phyloP scores from a whole-genome alignment of 2,113 vertebrate genomes.

The Labrus mixtus region DNA sequence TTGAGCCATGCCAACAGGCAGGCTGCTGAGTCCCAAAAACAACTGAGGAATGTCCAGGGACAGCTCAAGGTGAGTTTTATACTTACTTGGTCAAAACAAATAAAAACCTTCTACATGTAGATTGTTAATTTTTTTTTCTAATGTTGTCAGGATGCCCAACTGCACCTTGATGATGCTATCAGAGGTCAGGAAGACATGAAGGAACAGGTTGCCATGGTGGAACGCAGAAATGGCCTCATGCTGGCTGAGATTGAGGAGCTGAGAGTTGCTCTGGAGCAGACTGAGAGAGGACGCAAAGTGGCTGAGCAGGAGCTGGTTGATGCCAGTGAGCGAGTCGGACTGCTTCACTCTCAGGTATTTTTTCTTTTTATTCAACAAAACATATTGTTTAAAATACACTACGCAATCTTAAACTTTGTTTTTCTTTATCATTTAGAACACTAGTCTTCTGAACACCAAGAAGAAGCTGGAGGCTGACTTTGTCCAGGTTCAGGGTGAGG shows the following conservation, averaged over 20 bases:
- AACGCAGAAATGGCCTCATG: constrained; percentile 82
- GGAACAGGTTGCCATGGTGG: constrained; percentile 89
- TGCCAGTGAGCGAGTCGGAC: constrained; percentile 90
- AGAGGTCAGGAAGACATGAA: constrained; percentile 88
- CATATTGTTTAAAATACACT: background rate
- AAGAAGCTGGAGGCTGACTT: constrained; percentile 76
- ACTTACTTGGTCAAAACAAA: too few relatives aligned
- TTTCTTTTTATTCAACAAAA: background rate
- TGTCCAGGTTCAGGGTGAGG: constrained; percentile 74
- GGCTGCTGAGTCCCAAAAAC: constrained; percentile 84
- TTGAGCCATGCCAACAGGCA: constrained; percentile 84
- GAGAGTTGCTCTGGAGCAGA: constrained; percentile 75
- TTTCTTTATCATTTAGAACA: constrained; percentile 58
- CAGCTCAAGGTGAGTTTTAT: constrained; percentile 78
- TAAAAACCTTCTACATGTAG: too few relatives aligned
- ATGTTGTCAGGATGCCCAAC: constrained; percentile 84
- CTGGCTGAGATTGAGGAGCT: constrained; percentile 75
- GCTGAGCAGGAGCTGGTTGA: constrained; percentile 93
- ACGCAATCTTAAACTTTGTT: background rate
- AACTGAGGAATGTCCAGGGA: constrained; percentile 81
- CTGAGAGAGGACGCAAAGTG: constrained; percentile 85
- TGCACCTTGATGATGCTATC: constrained; percentile 89
- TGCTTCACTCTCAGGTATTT: constrained; percentile 91
- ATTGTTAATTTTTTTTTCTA: background rate
- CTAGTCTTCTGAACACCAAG: constrained; percentile 77